A percentile compares a stretch with the other conserved stretches of the same genome.
Evolutionary conservation across 1,140 invertebrate species (phyloP).

Genomic region (Trachelipus rathkii): DNA sequence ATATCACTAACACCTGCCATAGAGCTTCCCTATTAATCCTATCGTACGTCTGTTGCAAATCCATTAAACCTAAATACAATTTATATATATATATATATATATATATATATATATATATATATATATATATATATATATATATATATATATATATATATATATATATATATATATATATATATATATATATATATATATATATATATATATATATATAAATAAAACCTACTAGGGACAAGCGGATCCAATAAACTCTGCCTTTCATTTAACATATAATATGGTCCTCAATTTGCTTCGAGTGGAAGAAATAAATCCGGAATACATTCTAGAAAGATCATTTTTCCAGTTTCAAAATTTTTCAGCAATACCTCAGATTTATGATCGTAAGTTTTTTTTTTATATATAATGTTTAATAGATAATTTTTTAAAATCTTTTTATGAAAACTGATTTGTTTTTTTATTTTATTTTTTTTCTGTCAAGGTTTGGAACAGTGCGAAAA

Average conservation of each 20-base stretch:
- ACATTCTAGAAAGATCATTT: slow-evolving; percentile 97
- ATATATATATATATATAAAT: slow-evolving; percentile 58
- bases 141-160: too few relatives aligned
- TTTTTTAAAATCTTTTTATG: slow-evolving; percentile 2
- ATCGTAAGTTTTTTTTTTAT: slow-evolving; percentile 62
- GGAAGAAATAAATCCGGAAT: slow-evolving; percentile 99
- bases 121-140: too few relatives aligned
- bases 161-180: too few relatives aligned
- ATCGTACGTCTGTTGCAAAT: too few relatives aligned
- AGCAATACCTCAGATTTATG: slow-evolving; percentile 79
- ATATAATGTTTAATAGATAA: slow-evolving; percentile 4
- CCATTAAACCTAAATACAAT: too few relatives aligned
- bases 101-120: too few relatives aligned
- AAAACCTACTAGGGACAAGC: slow-evolving; percentile 62
- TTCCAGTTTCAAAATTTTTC: slow-evolving; percentile 99
- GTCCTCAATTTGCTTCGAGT: slow-evolving; percentile 60
- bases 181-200: slow-evolving; percentile 60
- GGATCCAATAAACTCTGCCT: slow-evolving; percentile 96
- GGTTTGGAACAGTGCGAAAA: slow-evolving; percentile 37
- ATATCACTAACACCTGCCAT: too few relatives aligned
- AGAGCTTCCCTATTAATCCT: too few relatives aligned
- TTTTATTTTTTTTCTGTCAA: slow-evolving; percentile 29
- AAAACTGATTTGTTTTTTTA: slow-evolving; percentile 21
- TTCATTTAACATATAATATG: slow-evolving; percentile 99
- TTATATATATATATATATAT: too few relatives aligned